Evolutionary conservation across 1,140 invertebrate genomes (phyloP), one percentile per base, ranked within the genome.

Genomic region (Drosophila tsacasi): DNA sequence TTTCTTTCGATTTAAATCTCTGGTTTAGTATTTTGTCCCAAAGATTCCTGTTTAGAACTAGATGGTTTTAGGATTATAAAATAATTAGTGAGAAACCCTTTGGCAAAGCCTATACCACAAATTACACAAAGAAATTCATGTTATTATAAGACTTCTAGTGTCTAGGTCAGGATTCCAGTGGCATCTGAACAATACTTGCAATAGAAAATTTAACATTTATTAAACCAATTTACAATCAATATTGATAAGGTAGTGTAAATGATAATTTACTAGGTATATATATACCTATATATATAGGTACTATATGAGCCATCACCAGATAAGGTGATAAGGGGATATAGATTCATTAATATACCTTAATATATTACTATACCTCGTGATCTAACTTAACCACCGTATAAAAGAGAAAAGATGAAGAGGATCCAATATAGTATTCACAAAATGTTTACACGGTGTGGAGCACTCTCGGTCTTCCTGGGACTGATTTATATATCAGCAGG

Each of bases 401-500:
- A 54, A 54, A 54, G 12, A 0, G 3, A 13, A 9, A 15, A 54
- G 5, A 15, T 35, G 5, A 15, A 21, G n/a, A 54, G 12, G 1
- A 9, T 6, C 3, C 13, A 21, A 9, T 15, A 5, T 19, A 54
- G 27, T 35, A 35, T 21, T 35, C 19, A 15, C 27, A 54, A 35
- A 54, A 54, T 54, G 50, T 7, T 32, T 21, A 54, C 3, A 54
- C 50, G 1, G 13, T 21, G 19, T 19, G 19, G 30, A 9, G 15
- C 7, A 35, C 19, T 35, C 10, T 9, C 13, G 13, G 7, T 32
- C 27, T 13, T 52, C 3, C 12, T 52, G 27, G 27, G 10, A 2
- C 27, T 52, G n/a, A 52, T 32, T 32, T 52, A 32, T 52, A 19
- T 32, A 52, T 32, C 27, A 13, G 50, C 30, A 54, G 30, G 19